A percentile compares a stretch with the other conserved stretches of the same genome.
Conservation (phyloP, 2,888 invertebrate species). For the Phortica okadai region DNA sequence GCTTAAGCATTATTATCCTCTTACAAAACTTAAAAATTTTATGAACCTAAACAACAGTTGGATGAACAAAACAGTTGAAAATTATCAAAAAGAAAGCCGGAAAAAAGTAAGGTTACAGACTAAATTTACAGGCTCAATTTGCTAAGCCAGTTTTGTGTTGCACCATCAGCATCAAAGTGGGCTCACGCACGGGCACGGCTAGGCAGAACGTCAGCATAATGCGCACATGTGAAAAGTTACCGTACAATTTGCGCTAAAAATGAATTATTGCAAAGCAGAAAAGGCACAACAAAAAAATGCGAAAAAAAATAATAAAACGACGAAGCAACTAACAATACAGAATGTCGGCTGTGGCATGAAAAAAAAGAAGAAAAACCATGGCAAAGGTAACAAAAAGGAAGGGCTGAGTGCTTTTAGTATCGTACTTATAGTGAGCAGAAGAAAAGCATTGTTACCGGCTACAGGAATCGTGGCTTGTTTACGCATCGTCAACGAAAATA, state of each 20-base stretch:
- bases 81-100: constrained; percentile 19
- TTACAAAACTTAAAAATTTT: constrained; percentile 53
- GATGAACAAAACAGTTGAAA: constrained; percentile 29
- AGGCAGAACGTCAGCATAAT: constrained; percentile 44
- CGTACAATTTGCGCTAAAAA: constrained; percentile 62
- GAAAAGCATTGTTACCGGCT: too few relatives aligned
- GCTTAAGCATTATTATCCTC: constrained; percentile 60
- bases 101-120: constrained; percentile 47
- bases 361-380: neutral
- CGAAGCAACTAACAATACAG: neutral
- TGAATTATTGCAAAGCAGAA: constrained; percentile 65
- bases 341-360: neutral
- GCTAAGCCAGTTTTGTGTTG: constrained; percentile 26
- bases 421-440: too few relatives aligned
- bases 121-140: constrained; percentile 22
- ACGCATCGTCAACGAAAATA: constrained; percentile 11
- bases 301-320: constrained; percentile 4
- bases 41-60: constrained; percentile 48
- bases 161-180: constrained; percentile 13
- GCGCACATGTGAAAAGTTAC: neutral
- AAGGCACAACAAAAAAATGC: constrained; percentile 51
- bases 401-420: too few relatives aligned
- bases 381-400: too few relatives aligned
- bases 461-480: neutral
- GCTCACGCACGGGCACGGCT: neutral